Evolutionary conservation across 1,140 invertebrate genomes (phyloP).

Genomic region (Aricia agestis): DNA sequence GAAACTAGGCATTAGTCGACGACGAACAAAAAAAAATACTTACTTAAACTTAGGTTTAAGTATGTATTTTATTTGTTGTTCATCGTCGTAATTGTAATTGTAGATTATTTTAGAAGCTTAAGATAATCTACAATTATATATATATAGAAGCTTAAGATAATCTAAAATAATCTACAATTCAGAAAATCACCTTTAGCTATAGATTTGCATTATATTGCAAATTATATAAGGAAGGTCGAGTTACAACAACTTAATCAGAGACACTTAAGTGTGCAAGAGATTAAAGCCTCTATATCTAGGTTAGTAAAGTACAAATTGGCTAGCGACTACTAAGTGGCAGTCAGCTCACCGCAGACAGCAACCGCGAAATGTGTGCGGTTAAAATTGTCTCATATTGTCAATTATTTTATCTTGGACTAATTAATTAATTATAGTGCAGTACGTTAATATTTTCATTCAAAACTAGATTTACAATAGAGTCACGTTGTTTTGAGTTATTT

Average conservation of each 20-base stretch:
- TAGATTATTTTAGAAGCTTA: no score
- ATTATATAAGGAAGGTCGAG: background rate
- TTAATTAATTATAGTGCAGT: background rate
- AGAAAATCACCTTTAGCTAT: background rate
- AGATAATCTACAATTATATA: no score
- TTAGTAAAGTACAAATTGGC: background rate
- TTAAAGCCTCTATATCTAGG: background rate
- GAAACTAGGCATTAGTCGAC: no score
- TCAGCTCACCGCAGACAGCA: background rate
- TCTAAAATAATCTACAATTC: background rate
- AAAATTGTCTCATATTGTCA: conserved; percentile 7
- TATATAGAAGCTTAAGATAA: no score
- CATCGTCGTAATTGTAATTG: no score
- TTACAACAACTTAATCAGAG: background rate
- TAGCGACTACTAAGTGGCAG: background rate
- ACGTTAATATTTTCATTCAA: background rate
- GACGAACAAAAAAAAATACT: no score
- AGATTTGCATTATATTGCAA: background rate
- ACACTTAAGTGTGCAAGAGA: background rate
- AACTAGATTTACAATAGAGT: background rate
- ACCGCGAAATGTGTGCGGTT: conserved; percentile 9
- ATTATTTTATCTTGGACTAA: conserved; percentile 7
- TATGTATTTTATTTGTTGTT: no score
- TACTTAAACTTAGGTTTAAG: no score
- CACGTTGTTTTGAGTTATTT: no score